phyloP scores from a whole-genome alignment of 2,113 vertebrate species.

The Chroicocephalus ridibundus region DNA sequence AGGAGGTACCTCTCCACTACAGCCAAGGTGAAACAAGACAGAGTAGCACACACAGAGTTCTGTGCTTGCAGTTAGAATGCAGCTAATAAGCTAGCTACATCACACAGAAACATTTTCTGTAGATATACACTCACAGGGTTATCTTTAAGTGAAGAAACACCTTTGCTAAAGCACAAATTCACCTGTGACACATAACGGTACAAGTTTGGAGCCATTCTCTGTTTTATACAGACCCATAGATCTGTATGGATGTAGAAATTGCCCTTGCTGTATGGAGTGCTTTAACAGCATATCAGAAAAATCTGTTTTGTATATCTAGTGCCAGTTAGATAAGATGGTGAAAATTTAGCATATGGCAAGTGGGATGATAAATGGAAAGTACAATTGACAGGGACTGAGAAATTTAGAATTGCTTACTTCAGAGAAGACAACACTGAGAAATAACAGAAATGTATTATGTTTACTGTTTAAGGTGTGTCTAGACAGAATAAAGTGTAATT shows the following conservation, averaged over 20 bases:
- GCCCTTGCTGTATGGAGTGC: neutral
- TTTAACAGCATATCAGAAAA: neutral
- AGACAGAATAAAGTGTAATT: neutral
- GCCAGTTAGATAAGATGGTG: neutral
- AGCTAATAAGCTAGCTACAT: neutral
- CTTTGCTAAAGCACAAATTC: neutral
- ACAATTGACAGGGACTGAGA: neutral
- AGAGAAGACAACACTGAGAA: neutral
- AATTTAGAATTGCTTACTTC: neutral
- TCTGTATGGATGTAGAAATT: neutral
- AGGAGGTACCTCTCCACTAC: neutral
- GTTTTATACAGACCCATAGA: neutral
- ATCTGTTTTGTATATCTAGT: neutral
- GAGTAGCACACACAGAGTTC: neutral
- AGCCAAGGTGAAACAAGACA: neutral
- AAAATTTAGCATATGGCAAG: neutral
- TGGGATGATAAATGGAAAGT: constrained; percentile 17
- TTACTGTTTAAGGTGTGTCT: neutral
- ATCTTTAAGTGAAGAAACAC: neutral
- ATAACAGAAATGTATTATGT: neutral
- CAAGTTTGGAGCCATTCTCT: neutral
- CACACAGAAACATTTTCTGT: neutral
- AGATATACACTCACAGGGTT: neutral
- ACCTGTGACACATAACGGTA: neutral
- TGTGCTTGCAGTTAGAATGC: neutral